A percentile compares a stretch with the other conserved stretches of the same genome.
phyloP scores from a whole-genome alignment of 1,140 invertebrate genomes.

The Pinna nobilis region DNA sequence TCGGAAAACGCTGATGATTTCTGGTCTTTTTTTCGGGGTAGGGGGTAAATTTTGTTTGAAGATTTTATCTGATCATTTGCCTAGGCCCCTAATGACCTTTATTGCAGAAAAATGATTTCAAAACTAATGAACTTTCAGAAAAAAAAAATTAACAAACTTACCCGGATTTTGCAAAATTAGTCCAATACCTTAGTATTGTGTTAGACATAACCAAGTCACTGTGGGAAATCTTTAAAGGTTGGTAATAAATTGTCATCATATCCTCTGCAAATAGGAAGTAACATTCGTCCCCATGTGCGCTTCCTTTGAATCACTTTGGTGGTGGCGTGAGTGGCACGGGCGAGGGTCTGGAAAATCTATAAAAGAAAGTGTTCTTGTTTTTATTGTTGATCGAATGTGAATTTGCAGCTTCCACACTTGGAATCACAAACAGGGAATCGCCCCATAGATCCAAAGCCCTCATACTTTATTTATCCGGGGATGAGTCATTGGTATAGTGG shows the following conservation, averaged over 20 bases:
- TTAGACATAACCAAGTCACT: too few relatives aligned
- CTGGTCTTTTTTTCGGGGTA: too few relatives aligned
- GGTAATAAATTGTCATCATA: neutral
- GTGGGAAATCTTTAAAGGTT: too few relatives aligned
- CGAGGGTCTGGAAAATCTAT: conserved; percentile 10
- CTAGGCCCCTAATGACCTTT: too few relatives aligned
- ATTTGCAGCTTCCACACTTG: neutral
- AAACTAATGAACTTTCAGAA: too few relatives aligned
- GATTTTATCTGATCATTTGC: too few relatives aligned
- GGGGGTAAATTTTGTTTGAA: too few relatives aligned
- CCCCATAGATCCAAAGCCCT: neutral
- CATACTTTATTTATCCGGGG: conserved; percentile 2
- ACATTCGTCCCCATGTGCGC: conserved; percentile 40
- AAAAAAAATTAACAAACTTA: too few relatives aligned
- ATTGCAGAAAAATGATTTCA: too few relatives aligned
- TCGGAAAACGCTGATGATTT: too few relatives aligned
- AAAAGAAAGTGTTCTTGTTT: conserved; percentile 37
- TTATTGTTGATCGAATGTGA: neutral
- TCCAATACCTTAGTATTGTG: too few relatives aligned
- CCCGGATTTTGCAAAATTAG: too few relatives aligned
- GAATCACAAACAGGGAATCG: conserved; percentile 4
- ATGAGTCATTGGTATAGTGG: neutral
- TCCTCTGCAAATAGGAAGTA: conserved; percentile 31
- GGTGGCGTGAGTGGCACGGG: neutral
- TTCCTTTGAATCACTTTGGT: conserved; percentile 33